phyloP scores from a whole-genome alignment of 2,113 vertebrate genomes.

The Ctenodactylus gundi region DNA sequence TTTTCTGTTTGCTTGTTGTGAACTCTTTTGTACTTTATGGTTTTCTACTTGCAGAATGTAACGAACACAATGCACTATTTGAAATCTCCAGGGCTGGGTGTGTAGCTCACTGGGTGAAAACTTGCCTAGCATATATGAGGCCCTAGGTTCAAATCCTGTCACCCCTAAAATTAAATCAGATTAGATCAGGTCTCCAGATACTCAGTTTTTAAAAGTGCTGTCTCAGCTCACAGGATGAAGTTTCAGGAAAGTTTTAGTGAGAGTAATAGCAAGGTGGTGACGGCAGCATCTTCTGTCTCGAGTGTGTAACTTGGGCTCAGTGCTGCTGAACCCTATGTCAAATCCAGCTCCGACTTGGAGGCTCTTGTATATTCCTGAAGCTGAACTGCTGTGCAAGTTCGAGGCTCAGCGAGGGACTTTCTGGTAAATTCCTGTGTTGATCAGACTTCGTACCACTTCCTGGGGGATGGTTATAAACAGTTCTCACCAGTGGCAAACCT shows the following conservation, averaged over 20 bases:
- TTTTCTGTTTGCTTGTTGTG: background rate
- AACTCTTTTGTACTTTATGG: background rate
- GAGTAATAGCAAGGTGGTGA: background rate
- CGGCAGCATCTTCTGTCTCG: background rate
- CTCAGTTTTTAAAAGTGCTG: background rate
- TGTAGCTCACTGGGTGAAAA: background rate
- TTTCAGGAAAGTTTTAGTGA: background rate
- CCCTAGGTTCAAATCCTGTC: background rate
- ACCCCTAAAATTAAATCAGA: background rate
- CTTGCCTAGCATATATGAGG: too few species aligned
- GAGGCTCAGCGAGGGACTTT: background rate
- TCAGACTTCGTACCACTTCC: background rate
- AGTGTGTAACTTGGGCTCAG: background rate
- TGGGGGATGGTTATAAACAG: background rate
- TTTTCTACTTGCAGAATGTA: background rate
- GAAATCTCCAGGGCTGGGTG: background rate
- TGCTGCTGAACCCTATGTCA: background rate
- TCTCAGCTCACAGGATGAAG: background rate
- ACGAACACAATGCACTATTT: background rate
- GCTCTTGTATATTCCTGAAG: background rate
- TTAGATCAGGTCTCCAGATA: background rate
- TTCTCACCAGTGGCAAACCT: background rate
- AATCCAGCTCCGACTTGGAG: background rate
- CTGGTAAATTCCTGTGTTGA: background rate
- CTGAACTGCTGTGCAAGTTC: background rate